Evolutionary conservation across 2,888 invertebrate species (phyloP).

Genomic region (Monochamus alternatus): DNA sequence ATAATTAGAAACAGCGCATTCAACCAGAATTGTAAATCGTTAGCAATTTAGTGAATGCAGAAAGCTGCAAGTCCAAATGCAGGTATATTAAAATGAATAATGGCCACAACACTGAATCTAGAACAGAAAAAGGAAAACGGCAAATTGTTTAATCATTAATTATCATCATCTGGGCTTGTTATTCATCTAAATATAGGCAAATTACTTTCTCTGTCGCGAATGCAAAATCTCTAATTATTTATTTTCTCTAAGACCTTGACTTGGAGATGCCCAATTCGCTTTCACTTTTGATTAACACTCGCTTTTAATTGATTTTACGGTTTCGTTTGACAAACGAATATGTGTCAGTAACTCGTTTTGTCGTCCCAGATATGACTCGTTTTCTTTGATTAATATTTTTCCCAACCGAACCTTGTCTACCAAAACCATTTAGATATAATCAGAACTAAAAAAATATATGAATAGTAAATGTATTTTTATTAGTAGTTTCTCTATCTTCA

Average conservation of each 20-base stretch:
- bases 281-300: slow-evolving; percentile 47
- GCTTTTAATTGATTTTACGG: slow-evolving; percentile 26
- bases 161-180: slow-evolving; percentile 11
- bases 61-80: neutral
- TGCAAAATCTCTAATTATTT: slow-evolving; percentile 48
- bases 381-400: too few relatives aligned
- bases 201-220: slow-evolving; percentile 18
- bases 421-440: too few relatives aligned
- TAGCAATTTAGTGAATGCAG: neutral
- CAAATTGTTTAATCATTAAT: slow-evolving; percentile 14
- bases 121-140: neutral
- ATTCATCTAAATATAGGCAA: slow-evolving; percentile 35
- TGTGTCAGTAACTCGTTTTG: neutral
- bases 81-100: slow-evolving; percentile 1
- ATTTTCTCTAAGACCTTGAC: slow-evolving; percentile 53
- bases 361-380: neutral
- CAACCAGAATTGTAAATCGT: neutral
- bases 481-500: too few relatives aligned
- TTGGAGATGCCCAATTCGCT: slow-evolving; percentile 44
- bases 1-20: neutral
- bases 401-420: too few relatives aligned
- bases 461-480: too few relatives aligned
- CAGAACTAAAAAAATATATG: too few relatives aligned
- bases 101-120: neutral
- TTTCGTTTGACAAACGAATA: slow-evolving; percentile 17